Base-by-base conservation (phyloP, 2,888 invertebrate genomes). In the Parnassius mnemosyne region DNA sequence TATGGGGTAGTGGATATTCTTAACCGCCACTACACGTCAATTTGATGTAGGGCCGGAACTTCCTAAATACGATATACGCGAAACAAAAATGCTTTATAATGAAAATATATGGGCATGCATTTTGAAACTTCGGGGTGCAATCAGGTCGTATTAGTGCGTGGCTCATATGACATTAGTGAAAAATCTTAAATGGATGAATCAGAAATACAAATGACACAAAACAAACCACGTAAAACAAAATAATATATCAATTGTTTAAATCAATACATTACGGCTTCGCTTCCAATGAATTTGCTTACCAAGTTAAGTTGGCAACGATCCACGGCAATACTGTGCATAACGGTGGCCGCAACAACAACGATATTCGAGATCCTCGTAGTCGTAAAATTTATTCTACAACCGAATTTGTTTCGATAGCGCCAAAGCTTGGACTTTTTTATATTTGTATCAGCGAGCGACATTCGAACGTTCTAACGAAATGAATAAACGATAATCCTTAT, bases 371-470 rank as follows among this genome's bases (percentile, higher is more conserved):
- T 68, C 66, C 67, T 68, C 67, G 65, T 66, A 63, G 66, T 75
- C 78, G 76, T 79, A 74, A 75, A 74, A 80, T 84, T 78, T 81
- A 82, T 81, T 76, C 73, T 68, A 68, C 70, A 67, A 70, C 76
- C 76, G 75, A 81, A 79, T 81, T 78, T 73, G 75, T 74, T 74
- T 72, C 75, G 71, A 77, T 72, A 12, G 34, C 43, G 57, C 57
- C 53, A 44, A 44, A 41, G 44, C 20, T 62, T 54, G 47, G 50
- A n/a, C n/a, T 42, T 56, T 47, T 20, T 56, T n/a, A 5, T 34
- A 34, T 34, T 34, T 34, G n/a, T 49, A 44, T 51, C 61, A 34
- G 13, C 16, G 34, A 52, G 2, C 9, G 44, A 43, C 13, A 41
- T 51, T 42, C 41, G 10, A 42, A 53, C 47, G 47, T 61, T 51